Conservation (phyloP, 2,113 vertebrate genomes). For the Hoplias malabaricus region DNA sequence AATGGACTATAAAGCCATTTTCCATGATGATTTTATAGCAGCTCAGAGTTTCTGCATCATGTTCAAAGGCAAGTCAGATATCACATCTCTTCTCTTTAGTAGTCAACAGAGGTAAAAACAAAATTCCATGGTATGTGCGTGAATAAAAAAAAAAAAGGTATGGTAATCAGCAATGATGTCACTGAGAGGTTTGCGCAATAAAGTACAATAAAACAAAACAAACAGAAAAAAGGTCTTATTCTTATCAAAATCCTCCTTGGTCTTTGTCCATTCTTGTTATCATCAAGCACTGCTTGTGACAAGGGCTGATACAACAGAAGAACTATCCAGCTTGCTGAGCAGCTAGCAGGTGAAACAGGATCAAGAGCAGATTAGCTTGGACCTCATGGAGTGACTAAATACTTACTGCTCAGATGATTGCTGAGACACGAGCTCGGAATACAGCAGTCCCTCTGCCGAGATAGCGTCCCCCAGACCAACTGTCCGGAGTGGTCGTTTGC, state of each 20-base stretch:
- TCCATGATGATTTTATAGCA: slow-evolving; percentile 6
- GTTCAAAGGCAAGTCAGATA: slow-evolving; percentile 8
- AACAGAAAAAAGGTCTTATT: neutral
- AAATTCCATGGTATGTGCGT: slow-evolving; percentile 11
- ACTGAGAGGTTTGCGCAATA: too few species aligned
- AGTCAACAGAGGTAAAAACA: slow-evolving; percentile 24
- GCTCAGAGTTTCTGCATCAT: slow-evolving; percentile 6
- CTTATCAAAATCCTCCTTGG: slow-evolving; percentile 7
- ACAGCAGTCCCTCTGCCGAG: slow-evolving; percentile 91
- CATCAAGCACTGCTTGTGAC: slow-evolving; percentile 38
- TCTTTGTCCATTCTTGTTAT: slow-evolving; percentile 46
- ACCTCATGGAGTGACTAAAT: neutral
- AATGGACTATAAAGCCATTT: neutral
- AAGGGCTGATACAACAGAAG: neutral
- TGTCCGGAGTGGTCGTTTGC: slow-evolving; percentile 87
- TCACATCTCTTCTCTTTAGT: neutral
- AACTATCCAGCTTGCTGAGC: slow-evolving; percentile 6
- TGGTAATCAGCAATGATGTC: neutral
- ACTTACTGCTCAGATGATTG: slow-evolving; percentile 36
- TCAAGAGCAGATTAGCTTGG: neutral
- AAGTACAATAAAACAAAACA: too few species aligned
- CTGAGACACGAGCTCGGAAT: slow-evolving; percentile 75
- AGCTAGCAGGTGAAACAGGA: neutral
- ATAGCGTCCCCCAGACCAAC: slow-evolving; percentile 96
- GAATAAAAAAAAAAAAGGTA: neutral